phyloP scores from a whole-genome alignment of 2,888 invertebrate species.

The Drosophila parthenogenetica region DNA sequence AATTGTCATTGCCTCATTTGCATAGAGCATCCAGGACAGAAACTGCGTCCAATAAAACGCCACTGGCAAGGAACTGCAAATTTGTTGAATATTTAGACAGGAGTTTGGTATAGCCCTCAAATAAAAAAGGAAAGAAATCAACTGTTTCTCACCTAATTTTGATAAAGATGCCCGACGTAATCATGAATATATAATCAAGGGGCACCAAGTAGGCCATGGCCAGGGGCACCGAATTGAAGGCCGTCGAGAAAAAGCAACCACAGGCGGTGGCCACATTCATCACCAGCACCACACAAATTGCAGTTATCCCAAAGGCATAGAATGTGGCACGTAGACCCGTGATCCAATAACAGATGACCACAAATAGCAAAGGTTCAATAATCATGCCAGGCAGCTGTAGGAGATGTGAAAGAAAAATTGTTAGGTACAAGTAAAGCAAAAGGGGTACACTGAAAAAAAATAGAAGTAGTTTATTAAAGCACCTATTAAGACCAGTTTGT shows the following conservation, averaged over 20 bases:
- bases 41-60: constrained; percentile 92
- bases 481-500: too few species aligned
- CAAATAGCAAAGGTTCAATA: constrained; percentile 93
- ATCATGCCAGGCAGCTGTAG: constrained; percentile 93
- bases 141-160: constrained; percentile 89
- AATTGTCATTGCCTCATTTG: constrained; percentile 93
- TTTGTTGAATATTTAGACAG: neutral
- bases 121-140: neutral
- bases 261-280: constrained; percentile 94
- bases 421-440: neutral
- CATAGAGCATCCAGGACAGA: constrained; percentile 94
- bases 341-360: constrained; percentile 93
- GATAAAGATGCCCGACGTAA: constrained; percentile 93
- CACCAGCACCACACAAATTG: constrained; percentile 90
- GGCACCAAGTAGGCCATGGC: constrained; percentile 94
- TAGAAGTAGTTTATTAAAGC: neutral
- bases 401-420: neutral
- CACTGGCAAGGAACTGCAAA: constrained; percentile 88
- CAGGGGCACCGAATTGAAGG: constrained; percentile 91
- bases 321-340: constrained; percentile 90
- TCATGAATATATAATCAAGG: constrained; percentile 94
- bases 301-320: constrained; percentile 90
- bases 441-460: neutral
- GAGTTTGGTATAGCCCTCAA: too few species aligned
- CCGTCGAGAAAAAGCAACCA: constrained; percentile 94